Conservation (phyloP, 2,888 invertebrate species). For the Dysmachus trigonus region DNA sequence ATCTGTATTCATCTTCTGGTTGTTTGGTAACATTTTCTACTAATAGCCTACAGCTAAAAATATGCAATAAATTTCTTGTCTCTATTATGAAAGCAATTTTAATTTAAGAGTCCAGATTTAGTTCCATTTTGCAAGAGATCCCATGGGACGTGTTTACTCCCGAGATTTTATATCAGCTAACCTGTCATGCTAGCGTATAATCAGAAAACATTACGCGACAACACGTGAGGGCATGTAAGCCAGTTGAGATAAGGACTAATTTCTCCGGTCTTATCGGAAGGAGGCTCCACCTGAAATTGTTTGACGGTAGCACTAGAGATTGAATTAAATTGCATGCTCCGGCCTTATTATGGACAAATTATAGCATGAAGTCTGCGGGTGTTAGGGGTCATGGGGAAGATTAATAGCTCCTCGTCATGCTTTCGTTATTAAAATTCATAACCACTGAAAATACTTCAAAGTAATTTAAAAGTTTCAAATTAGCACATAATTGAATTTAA, state of each 20-base stretch:
- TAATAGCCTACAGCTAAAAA: too few species aligned
- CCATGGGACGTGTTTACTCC: not conserved
- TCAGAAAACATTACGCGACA: not conserved
- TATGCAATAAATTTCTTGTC: not conserved
- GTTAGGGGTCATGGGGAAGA: not conserved
- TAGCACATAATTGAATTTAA: not conserved
- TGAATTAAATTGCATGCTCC: conserved; percentile 17
- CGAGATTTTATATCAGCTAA: not conserved
- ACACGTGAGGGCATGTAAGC: not conserved
- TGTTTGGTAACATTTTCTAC: too few species aligned
- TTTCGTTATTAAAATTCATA: not conserved
- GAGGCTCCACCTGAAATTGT: not conserved
- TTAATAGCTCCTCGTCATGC: not conserved
- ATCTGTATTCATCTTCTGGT: too few species aligned
- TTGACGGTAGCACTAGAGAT: not conserved
- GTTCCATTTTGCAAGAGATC: not conserved
- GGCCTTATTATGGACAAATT: not conserved
- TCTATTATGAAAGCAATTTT: not conserved
- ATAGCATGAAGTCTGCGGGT: not conserved
- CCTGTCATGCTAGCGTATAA: conserved; percentile 1
- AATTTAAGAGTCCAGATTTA: not conserved
- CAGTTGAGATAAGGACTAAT: not conserved
- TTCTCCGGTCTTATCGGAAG: not conserved
- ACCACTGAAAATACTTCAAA: not conserved
- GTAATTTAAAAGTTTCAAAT: not conserved